A percentile compares a stretch with the other conserved stretches of the same genome.
Evolutionary conservation across 2,888 invertebrate species (phyloP).

Genomic region (Eupithecia inturbata): DNA sequence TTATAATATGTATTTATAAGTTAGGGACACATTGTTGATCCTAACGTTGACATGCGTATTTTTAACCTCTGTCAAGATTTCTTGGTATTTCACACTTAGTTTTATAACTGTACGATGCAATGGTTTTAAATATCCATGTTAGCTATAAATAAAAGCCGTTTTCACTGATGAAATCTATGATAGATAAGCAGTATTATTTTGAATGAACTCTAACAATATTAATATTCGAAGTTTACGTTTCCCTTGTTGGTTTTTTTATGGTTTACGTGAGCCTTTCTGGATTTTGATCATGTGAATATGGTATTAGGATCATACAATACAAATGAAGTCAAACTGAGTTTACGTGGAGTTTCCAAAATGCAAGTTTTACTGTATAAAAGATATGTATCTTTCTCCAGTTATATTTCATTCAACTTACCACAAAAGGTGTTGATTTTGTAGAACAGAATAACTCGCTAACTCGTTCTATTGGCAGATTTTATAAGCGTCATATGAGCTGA

Average conservation of each 20-base stretch:
- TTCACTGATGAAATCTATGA: neutral
- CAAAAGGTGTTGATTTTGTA: neutral
- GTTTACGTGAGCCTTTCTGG: neutral
- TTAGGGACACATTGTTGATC: slow-evolving; percentile 23
- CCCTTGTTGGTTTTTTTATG: neutral
- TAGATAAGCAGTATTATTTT: neutral
- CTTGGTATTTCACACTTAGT: neutral
- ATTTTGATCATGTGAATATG: slow-evolving; percentile 11
- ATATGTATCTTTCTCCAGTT: neutral
- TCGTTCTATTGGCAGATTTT: no score
- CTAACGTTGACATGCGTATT: slow-evolving; percentile 19
- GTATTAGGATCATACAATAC: slow-evolving; percentile 20
- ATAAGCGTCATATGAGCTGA: no score
- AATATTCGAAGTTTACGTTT: neutral
- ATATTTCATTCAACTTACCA: neutral
- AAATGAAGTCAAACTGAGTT: slow-evolving; percentile 19
- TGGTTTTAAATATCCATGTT: slow-evolving; percentile 9
- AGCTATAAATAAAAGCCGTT: slow-evolving; percentile 4
- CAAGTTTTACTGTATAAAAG: neutral
- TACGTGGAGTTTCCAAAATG: slow-evolving; percentile 8
- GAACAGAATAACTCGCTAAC: neutral
- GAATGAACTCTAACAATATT: neutral
- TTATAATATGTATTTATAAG: slow-evolving; percentile 19
- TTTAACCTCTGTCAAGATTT: neutral
- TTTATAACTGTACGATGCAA: neutral